These are phyloP conservation scores for Hydrophis major DNA, from an alignment of 2,797 vertebrate genomes.

Conservation along the genomic window DNA sequence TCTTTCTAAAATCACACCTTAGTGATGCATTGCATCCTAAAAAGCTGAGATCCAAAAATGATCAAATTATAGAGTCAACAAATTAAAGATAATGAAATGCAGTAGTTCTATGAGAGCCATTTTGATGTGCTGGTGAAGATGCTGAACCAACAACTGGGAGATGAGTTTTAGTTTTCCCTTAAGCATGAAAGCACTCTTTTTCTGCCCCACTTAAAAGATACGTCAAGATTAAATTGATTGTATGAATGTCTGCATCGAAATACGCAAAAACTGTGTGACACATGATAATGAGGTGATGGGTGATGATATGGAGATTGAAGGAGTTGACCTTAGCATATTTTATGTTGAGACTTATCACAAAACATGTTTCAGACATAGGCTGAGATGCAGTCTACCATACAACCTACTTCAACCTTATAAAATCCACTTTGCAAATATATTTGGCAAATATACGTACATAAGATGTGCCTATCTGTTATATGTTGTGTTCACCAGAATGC, in stretches of 20 bases:
- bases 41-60: neutral
- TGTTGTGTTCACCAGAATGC: neutral
- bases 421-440: neutral
- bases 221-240: neutral
- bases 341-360: neutral
- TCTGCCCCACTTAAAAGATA: no score
- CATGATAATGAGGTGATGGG: neutral
- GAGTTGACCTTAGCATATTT: neutral
- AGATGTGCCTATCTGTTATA: neutral
- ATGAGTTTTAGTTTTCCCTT: neutral
- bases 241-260: neutral
- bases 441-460: neutral
- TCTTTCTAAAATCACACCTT: neutral
- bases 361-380: conserved; percentile 3
- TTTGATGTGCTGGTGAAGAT: neutral
- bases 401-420: conserved; percentile 8
- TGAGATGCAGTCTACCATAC: neutral
- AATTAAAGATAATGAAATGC: neutral
- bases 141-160: neutral
- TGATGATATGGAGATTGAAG: neutral
- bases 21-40: neutral
- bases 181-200: no score
- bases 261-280: neutral
- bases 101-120: neutral
- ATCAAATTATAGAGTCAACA: neutral